Conservation (phyloP, 2,113 vertebrate species). For the Taurulus bubalis region DNA sequence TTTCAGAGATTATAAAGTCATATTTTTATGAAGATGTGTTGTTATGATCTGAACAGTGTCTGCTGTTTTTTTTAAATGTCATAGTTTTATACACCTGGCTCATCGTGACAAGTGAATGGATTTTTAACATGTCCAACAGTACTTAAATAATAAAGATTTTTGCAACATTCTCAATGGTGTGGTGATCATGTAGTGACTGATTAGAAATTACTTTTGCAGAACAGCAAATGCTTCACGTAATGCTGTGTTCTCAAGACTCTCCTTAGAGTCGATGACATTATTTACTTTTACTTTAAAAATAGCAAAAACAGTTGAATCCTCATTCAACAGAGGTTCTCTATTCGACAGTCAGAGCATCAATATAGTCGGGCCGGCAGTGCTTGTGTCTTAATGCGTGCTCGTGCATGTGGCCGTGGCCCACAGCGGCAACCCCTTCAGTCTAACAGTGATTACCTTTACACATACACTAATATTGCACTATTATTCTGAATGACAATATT, state of each 20-base stretch:
- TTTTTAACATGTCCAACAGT: constrained; percentile 55
- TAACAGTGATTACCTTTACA: too few species aligned
- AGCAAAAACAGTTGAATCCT: background rate
- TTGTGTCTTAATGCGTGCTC: too few species aligned
- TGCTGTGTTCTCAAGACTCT: too few species aligned
- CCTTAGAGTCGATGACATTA: background rate
- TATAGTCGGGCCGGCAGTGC: too few species aligned
- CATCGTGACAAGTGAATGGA: constrained; percentile 18
- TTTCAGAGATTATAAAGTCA: constrained; percentile 16
- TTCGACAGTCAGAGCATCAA: too few species aligned
- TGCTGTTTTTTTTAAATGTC: constrained; percentile 37
- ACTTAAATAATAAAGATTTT: constrained; percentile 55
- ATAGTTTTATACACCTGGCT: constrained; percentile 52
- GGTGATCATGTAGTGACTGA: background rate
- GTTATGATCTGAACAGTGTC: constrained; percentile 24
- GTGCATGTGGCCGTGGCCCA: too few species aligned
- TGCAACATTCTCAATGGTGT: constrained; percentile 28
- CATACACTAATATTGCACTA: too few species aligned
- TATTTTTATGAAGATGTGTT: constrained; percentile 37
- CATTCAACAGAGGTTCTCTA: background rate
- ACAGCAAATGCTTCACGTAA: background rate
- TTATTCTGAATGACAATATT: background rate
- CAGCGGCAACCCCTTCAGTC: too few species aligned
- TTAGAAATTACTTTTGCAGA: background rate
- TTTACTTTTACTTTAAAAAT: background rate